phyloP scores from a whole-genome alignment of 2,797 vertebrate genomes.

The Halcyon chelicuti region DNA sequence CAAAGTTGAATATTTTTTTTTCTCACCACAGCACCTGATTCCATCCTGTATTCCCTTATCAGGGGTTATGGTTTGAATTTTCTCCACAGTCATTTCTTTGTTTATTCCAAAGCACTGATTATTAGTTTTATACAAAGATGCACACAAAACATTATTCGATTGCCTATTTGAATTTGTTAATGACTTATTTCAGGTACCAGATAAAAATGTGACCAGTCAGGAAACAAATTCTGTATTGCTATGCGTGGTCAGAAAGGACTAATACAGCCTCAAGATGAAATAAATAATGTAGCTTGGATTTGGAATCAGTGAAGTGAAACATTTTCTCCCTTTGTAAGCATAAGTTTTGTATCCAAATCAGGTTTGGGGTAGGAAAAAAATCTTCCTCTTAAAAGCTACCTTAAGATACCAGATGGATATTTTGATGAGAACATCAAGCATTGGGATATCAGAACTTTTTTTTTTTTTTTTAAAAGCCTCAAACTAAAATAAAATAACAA shows the following conservation, averaged over 20 bases:
- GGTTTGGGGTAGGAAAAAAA: neutral
- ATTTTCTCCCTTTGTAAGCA: neutral
- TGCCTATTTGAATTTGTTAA: neutral
- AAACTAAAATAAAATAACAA: neutral
- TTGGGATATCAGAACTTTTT: neutral
- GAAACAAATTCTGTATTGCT: neutral
- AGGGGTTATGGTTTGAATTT: neutral
- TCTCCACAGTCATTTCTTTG: neutral
- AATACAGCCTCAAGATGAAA: neutral
- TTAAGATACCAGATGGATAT: neutral
- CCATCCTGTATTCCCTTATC: neutral
- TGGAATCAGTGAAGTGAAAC: neutral
- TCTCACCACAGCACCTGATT: neutral
- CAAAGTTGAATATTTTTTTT: neutral
- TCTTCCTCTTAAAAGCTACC: neutral
- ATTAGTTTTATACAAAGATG: neutral
- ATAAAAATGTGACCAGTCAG: rapidly evolving
- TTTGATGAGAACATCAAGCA: neutral
- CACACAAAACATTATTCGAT: neutral
- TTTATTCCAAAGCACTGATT: neutral
- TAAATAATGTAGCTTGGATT: neutral
- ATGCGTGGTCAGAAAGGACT: neutral
- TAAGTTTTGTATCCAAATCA: neutral
- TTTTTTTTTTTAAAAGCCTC: neutral
- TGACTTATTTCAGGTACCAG: neutral